Conservation (phyloP, 2,888 invertebrate genomes). For the Drosophila dives region DNA sequence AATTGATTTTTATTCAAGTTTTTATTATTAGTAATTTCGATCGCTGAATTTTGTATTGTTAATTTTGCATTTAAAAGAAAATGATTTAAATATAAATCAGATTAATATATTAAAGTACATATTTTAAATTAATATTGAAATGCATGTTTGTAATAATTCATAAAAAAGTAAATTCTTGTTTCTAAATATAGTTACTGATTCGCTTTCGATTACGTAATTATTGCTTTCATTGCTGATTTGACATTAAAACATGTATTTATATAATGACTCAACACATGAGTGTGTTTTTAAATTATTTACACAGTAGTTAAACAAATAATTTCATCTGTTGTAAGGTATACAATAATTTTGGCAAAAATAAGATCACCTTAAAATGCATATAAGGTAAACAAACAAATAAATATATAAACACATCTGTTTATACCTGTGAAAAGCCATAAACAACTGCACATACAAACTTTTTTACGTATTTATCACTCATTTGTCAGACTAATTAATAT, state of each 20-base stretch:
- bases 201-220: conserved; percentile 1
- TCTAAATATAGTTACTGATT: no score
- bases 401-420: background rate
- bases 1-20: background rate
- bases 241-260: background rate
- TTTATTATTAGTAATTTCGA: background rate
- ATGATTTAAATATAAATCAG: no score
- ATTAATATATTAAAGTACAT: no score
- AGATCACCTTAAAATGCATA: conserved; percentile 12
- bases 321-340: background rate
- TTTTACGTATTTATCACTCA: conserved; percentile 35
- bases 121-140: no score
- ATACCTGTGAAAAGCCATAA: background rate
- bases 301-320: background rate
- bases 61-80: no score
- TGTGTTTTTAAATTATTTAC: background rate
- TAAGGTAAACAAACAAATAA: background rate
- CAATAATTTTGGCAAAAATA: background rate
- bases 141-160: no score
- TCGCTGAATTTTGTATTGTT: no score
- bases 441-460: conserved; percentile 31
- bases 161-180: no score
- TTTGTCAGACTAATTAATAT: conserved; percentile 33
- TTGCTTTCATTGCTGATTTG: background rate
- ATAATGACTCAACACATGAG: background rate